phyloP scores from a whole-genome alignment of 2,113 vertebrate species.

The Rhombomys opimus region DNA sequence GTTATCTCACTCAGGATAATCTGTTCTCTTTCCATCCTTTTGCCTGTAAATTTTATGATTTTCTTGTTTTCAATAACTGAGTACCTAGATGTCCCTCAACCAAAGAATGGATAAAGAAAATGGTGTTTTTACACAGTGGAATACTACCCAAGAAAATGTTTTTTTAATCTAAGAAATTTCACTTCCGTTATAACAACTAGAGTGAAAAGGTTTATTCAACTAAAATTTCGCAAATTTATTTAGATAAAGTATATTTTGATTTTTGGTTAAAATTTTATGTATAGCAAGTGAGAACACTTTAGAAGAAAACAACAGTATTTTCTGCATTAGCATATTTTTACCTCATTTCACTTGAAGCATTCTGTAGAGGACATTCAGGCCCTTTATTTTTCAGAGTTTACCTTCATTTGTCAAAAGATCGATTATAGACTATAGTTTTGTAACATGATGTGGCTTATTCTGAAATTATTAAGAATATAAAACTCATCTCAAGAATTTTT shows the following conservation, averaged over 20 bases:
- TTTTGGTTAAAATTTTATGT: conserved; percentile 5
- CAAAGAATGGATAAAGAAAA: too few relatives aligned
- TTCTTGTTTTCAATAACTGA: too few relatives aligned
- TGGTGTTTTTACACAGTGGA: too few relatives aligned
- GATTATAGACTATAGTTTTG: not conserved
- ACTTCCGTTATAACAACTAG: not conserved
- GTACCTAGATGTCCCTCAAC: too few relatives aligned
- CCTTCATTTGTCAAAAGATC: not conserved
- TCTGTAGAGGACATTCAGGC: not conserved
- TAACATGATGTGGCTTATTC: not conserved
- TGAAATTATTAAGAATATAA: not conserved
- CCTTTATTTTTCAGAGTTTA: not conserved
- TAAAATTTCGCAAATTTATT: conserved; percentile 5
- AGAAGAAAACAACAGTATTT: not conserved
- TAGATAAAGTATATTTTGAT: not conserved
- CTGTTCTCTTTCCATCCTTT: too few relatives aligned
- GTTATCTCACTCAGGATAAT: too few relatives aligned
- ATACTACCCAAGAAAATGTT: not conserved
- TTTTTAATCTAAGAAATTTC: not conserved
- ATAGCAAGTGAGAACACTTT: not conserved
- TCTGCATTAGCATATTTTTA: not conserved
- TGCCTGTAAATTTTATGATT: too few relatives aligned
- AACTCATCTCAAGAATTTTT: not conserved
- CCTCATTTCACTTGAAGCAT: not conserved
- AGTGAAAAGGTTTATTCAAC: not conserved